These are phyloP conservation scores for Aix galericulata DNA, from an alignment of 2,113 vertebrate genomes.

Conservation along the genomic window DNA sequence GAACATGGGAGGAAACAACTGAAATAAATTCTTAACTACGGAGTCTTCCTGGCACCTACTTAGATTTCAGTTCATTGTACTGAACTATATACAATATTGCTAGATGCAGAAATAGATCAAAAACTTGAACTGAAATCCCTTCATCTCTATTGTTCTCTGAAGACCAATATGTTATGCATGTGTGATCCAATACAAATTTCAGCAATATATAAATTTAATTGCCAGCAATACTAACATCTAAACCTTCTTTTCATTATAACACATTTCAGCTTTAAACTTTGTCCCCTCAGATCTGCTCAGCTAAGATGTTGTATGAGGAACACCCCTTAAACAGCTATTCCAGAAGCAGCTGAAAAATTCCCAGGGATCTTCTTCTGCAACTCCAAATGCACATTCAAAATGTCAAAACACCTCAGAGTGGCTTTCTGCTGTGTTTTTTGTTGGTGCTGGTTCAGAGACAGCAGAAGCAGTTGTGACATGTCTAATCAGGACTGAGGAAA, in stretches of 20 bases:
- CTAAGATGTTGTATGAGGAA: background rate
- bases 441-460: background rate
- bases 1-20: background rate
- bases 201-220: background rate
- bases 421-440: background rate
- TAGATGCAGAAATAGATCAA: background rate
- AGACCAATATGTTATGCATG: background rate
- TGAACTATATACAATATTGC: background rate
- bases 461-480: background rate
- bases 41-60: background rate
- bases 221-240: background rate
- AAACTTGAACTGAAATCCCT: background rate
- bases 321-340: background rate
- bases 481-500: background rate
- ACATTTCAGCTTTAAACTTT: background rate
- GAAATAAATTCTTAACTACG: background rate
- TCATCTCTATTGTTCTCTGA: background rate
- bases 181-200: background rate
- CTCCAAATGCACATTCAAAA: background rate
- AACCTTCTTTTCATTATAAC: background rate
- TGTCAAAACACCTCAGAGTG: background rate
- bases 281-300: background rate
- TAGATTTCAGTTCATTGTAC: background rate
- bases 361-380: background rate
- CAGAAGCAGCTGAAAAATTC: background rate